These are phyloP conservation scores for Grammomys dolichurus DNA, from an alignment of 2,113 vertebrate genomes.

Conservation along the genomic window DNA sequence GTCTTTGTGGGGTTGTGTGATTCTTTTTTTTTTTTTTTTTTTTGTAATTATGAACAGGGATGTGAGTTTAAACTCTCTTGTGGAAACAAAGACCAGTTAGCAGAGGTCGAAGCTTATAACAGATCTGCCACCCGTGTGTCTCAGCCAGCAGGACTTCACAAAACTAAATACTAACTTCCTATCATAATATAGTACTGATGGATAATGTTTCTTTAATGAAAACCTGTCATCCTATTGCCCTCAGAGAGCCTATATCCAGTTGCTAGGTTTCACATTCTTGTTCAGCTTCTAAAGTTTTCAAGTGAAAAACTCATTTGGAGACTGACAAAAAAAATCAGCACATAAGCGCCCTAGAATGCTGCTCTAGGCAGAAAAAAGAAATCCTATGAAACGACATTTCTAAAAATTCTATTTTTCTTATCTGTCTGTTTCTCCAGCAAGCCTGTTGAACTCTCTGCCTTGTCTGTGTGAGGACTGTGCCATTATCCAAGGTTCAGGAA, in stretches of 20 bases:
- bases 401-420: slow-evolving; percentile 24
- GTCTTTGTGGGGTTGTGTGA: neutral
- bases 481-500: neutral
- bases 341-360: neutral
- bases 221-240: neutral
- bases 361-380: slow-evolving; percentile 11
- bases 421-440: neutral
- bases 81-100: slow-evolving; percentile 29
- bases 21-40: neutral
- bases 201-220: slow-evolving; percentile 37
- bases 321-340: neutral
- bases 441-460: neutral
- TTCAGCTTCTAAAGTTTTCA: slow-evolving; percentile 55
- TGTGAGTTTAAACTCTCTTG: slow-evolving; percentile 43
- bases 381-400: neutral
- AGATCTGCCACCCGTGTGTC: neutral
- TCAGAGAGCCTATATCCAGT: neutral
- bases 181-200: neutral
- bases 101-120: neutral
- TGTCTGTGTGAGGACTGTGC: neutral
- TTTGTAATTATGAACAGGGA: slow-evolving; percentile 12
- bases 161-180: neutral
- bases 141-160: neutral
- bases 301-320: slow-evolving; percentile 26
- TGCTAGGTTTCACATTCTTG: neutral